Percentiles rank a stretch among this genome's conserved stretches.
phyloP scores from a whole-genome alignment of 53 echinoderm and acorn worm species.

The Pentamera pediparva region DNA sequence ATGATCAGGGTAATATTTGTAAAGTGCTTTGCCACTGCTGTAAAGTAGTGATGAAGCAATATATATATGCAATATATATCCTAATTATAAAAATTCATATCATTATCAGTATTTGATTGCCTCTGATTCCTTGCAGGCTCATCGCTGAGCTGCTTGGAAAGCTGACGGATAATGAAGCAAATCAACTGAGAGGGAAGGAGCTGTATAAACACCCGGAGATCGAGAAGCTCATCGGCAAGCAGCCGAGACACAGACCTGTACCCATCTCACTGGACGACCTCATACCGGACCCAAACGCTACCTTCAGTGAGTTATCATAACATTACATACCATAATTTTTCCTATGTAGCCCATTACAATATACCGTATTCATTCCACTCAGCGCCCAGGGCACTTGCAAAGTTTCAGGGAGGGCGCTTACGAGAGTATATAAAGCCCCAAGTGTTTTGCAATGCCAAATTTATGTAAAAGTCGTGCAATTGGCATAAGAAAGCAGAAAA shows the following conservation, averaged over 20 bases:
- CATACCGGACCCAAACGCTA: constrained; percentile 9
- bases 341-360: neutral
- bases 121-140: constrained; percentile 33
- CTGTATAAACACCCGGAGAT: constrained; percentile 78
- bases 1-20: too few species aligned
- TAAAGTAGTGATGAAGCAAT: too few species aligned
- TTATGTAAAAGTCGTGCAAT: too few species aligned
- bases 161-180: constrained; percentile 55
- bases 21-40: too few species aligned
- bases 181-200: constrained; percentile 51
- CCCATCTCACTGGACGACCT: constrained; percentile 13
- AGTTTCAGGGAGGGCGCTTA: too few species aligned
- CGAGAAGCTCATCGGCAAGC: constrained; percentile 62
- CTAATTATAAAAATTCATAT: neutral
- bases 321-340: neutral
- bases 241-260: constrained; percentile 3
- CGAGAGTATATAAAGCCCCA: too few species aligned
- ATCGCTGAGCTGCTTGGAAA: constrained; percentile 67
- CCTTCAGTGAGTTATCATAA: constrained; percentile 2
- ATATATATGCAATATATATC: neutral
- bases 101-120: neutral
- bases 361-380: too few species aligned
- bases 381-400: too few species aligned
- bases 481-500: too few species aligned
- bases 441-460: too few species aligned